Conservation (phyloP, 2,113 vertebrate species). For the Procavia capensis region DNA sequence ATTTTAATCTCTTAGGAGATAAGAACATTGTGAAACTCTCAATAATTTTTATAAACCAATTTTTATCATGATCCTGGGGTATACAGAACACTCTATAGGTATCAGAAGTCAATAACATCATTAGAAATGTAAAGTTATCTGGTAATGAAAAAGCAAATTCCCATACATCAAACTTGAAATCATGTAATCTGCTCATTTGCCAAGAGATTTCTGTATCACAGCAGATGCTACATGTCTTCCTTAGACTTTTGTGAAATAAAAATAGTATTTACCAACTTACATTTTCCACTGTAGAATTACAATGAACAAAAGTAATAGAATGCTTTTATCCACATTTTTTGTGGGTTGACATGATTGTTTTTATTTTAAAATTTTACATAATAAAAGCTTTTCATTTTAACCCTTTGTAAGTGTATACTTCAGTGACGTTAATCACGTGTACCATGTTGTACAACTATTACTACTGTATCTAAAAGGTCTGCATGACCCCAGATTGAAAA, state of each 20-base stretch:
- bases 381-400: neutral
- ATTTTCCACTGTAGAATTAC: neutral
- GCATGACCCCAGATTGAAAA: neutral
- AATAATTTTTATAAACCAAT: neutral
- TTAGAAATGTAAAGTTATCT: neutral
- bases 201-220: neutral
- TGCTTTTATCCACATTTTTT: neutral
- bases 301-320: constrained; percentile 7
- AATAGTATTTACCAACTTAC: neutral
- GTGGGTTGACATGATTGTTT: neutral
- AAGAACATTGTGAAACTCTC: constrained; percentile 10
- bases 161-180: neutral
- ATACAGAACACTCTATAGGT: neutral
- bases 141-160: neutral
- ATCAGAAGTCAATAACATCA: neutral
- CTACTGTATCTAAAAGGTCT: neutral
- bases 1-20: neutral
- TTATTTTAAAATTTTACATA: neutral
- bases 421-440: neutral
- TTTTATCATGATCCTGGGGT: neutral
- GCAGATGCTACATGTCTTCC: neutral
- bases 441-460: neutral
- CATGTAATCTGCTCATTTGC: neutral
- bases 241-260: neutral
- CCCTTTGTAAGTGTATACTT: neutral